A percentile compares a stretch with the other conserved stretches of the same genome.
Conservation (phyloP, 2,113 vertebrate species). For the Gnathonemus longibarbis region DNA sequence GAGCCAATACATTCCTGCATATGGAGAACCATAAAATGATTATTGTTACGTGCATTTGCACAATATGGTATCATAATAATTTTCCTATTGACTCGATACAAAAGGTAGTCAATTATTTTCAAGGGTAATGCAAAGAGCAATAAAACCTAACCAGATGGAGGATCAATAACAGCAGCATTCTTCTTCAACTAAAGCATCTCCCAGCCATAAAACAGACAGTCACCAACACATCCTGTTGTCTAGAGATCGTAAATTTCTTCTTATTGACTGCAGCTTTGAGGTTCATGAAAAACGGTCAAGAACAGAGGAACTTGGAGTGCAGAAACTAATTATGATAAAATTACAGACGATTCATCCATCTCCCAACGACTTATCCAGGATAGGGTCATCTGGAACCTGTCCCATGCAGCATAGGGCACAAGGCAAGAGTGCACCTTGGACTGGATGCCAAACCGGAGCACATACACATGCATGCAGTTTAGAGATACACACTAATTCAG, state of each 20-base stretch:
- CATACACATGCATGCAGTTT: background rate
- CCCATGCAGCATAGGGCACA: background rate
- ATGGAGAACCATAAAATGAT: conserved; percentile 1
- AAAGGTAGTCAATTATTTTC: conserved; percentile 24
- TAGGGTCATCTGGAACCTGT: background rate
- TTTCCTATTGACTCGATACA: conserved; percentile 13
- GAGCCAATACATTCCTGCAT: background rate
- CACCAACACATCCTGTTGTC: conserved; percentile 7
- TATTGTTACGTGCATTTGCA: background rate
- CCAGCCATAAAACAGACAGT: conserved; percentile 43
- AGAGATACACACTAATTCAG: background rate
- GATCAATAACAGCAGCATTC: conserved; percentile 43
- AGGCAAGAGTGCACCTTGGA: background rate
- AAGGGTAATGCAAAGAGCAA: conserved; percentile 22
- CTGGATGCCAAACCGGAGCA: background rate
- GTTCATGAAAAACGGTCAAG: conserved; percentile 26
- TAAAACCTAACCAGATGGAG: conserved; percentile 35
- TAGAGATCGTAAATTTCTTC: conserved; percentile 35
- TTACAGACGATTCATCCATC: background rate
- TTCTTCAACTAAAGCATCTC: conserved; percentile 44
- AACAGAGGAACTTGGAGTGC: background rate
- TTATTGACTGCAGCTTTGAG: conserved; percentile 46
- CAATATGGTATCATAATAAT: background rate
- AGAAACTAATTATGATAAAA: background rate
- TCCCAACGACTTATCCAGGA: background rate